Base-by-base conservation (phyloP, 2,113 vertebrate species). In the Garra rufa region DNA sequence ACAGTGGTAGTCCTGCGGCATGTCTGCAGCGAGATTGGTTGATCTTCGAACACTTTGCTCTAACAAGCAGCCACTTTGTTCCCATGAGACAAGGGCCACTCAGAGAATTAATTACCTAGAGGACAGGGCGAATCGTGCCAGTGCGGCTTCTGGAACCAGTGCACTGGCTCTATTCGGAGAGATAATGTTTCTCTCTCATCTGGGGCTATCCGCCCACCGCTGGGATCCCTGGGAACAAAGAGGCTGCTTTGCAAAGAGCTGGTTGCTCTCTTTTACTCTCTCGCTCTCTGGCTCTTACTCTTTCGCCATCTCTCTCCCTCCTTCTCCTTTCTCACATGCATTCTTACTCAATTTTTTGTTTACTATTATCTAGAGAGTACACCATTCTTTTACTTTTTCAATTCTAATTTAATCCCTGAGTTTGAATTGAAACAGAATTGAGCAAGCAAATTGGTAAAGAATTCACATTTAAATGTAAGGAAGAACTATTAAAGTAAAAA, bases 51-150 rank as follows among this genome's bases (percentile, higher is more conserved):
- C 89, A 69, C 80, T 86, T 57, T 85, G 89, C 89, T 94, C 92
- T 87, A 93, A 95, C 94, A 95, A 95, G 92, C 92, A 93, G 87
- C 91, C 86, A 95, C 97, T 97, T 97, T 96, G 92, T 97, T 95
- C 93, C 88, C 85, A 88, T 78, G 89, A 91, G 93, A 94, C 87
- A 93, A 93, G 90, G 91, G 88, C 86, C 90, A 92, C 90, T 93
- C 89, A 93, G 92, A 94, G 93, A 93, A 93, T 91, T 86, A 95
- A 94, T 94, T 91, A 96, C 94, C 91, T 91, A 92, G 89, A 87
- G 91, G 91, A 85, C 88, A 87, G 82, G 91, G 55, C 63, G 38
- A 81, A 87, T 89, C 21, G 30, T 92, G 94, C 92, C 91, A 93
- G 92, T 91, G 90, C 89, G 83, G 91, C 87, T 91, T 90, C 89